These are phyloP conservation scores for Embiotoca jacksoni DNA, from an alignment of 2,113 vertebrate genomes.

Conservation along the genomic window DNA sequence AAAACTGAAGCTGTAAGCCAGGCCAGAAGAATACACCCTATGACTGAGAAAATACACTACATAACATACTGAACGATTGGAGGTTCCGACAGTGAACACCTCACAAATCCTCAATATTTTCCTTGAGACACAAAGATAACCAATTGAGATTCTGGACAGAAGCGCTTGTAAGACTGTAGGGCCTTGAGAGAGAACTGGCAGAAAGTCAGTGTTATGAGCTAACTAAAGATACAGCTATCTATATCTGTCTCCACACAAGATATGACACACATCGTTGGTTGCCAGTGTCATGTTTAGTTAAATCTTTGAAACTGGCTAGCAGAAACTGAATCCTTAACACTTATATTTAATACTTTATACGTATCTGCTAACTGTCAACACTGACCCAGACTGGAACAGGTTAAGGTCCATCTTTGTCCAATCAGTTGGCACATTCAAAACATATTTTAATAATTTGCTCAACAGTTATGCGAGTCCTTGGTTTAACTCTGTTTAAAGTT, in stretches of 20 bases:
- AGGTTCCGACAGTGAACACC: too few relatives aligned
- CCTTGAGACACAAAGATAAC: background rate
- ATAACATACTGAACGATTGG: too few relatives aligned
- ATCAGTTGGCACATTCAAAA: too few relatives aligned
- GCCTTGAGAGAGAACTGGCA: background rate
- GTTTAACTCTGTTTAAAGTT: background rate
- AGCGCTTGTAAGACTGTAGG: background rate
- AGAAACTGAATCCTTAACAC: background rate
- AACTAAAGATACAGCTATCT: background rate
- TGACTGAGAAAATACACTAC: too few relatives aligned
- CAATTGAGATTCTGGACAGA: background rate
- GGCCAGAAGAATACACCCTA: too few relatives aligned
- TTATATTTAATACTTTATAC: too few relatives aligned
- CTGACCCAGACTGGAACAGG: too few relatives aligned
- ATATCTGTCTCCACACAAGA: background rate
- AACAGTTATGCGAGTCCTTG: too few relatives aligned
- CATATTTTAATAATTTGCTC: too few relatives aligned
- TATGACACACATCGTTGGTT: background rate
- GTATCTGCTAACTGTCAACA: too few relatives aligned
- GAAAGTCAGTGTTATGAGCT: background rate
- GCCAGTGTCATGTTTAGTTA: background rate
- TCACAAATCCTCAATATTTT: background rate
- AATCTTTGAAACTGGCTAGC: background rate
- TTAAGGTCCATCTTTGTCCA: too few relatives aligned
- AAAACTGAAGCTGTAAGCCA: too few relatives aligned